Evolutionary conservation across 2,888 invertebrate species (phyloP).

Genomic region (Criorhina ranunculi): DNA sequence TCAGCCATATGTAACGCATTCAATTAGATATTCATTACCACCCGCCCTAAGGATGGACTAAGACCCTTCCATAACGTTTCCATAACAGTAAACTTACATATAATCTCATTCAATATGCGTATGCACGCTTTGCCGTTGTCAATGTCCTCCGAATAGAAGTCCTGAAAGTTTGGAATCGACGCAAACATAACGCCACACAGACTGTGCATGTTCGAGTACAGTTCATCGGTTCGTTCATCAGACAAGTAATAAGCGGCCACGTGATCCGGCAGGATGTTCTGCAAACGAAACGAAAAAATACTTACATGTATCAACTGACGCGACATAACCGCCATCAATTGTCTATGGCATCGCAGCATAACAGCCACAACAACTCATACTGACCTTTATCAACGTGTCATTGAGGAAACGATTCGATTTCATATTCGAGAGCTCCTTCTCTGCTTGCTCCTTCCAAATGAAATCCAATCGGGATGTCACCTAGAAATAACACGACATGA

Average conservation of each 20-base stretch:
- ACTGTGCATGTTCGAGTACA: conserved; percentile 84
- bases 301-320: conserved; percentile 13
- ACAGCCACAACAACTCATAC: background rate
- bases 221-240: conserved; percentile 88
- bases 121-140: conserved; percentile 99
- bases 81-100: conserved; percentile 87
- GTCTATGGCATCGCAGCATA: conserved; percentile 35
- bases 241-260: conserved; percentile 97
- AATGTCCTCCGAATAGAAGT: conserved; percentile 98
- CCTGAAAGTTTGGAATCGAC: conserved; percentile 98
- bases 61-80: background rate
- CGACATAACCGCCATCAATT: conserved; percentile 8
- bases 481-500: conserved; percentile 86
- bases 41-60: background rate
- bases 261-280: conserved; percentile 98
- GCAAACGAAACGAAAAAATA: conserved; percentile 84
- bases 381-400: conserved; percentile 85
- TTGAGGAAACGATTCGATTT: conserved; percentile 93
- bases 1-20: conserved; percentile 29
- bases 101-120: conserved; percentile 98
- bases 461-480: conserved; percentile 97
- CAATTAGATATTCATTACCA: conserved; percentile 53
- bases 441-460: conserved; percentile 98
- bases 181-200: conserved; percentile 98
- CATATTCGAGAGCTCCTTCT: conserved; percentile 96